Evolutionary conservation across 2,888 invertebrate genomes (phyloP).

Genomic region (Aphodius sticticus): DNA sequence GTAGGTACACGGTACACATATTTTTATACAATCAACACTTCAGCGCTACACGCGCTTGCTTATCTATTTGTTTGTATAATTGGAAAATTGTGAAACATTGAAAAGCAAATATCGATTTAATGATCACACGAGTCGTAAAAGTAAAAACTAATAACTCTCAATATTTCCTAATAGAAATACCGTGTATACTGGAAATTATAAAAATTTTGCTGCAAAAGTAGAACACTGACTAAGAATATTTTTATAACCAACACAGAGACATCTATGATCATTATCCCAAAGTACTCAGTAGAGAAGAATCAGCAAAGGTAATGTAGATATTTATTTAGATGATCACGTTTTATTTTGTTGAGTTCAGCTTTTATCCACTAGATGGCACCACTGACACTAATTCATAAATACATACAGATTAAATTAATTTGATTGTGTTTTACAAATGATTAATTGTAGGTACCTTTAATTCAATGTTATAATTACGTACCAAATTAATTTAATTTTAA

Average conservation of each 20-base stretch:
- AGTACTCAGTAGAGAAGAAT: neutral
- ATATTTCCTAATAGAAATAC: neutral
- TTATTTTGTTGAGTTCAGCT: neutral
- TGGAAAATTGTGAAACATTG: neutral
- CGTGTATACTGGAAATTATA: neutral
- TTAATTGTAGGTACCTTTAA: too few species aligned
- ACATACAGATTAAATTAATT: neutral
- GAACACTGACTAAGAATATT: neutral
- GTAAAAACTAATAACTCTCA: neutral
- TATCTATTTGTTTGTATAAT: neutral
- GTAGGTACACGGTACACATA: too few species aligned
- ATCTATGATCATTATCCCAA: neutral
- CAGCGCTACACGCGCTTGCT: too few species aligned
- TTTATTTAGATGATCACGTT: neutral
- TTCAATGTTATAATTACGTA: neutral
- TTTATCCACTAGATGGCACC: neutral
- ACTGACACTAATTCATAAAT: neutral
- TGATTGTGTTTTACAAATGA: neutral
- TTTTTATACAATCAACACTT: too few species aligned
- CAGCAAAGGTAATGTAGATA: neutral
- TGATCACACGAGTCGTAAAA: neutral
- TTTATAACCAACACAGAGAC: neutral
- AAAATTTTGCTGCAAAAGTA: neutral
- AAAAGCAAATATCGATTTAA: neutral
- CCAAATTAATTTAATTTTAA: neutral